Evolutionary conservation across 2,113 vertebrate species (phyloP).

Genomic region (Sapayoa aenigma): DNA sequence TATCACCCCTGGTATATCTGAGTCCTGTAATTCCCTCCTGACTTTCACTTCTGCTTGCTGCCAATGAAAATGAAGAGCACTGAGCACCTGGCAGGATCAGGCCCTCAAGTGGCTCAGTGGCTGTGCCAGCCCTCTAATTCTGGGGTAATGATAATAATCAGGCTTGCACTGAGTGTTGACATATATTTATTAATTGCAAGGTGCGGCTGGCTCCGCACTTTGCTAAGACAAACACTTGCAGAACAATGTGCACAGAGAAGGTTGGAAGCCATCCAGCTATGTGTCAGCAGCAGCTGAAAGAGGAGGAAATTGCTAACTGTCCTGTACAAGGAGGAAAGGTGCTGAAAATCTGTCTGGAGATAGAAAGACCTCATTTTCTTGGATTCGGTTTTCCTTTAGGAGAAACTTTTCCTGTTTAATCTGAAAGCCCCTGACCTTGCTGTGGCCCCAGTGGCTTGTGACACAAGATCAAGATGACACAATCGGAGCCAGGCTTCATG

Average conservation of each 20-base stretch:
- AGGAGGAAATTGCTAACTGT: slow-evolving; percentile 29
- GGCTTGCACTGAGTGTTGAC: slow-evolving; percentile 51
- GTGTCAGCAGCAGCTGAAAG: slow-evolving; percentile 50
- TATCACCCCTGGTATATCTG: background rate
- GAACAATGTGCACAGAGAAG: slow-evolving; percentile 43
- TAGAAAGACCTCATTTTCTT: background rate
- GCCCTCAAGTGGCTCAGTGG: background rate
- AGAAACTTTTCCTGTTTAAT: background rate
- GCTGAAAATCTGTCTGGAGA: background rate
- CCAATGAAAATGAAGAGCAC: background rate
- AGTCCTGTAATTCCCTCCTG: background rate
- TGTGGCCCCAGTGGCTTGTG: background rate
- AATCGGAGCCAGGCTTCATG: background rate
- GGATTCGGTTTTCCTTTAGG: background rate
- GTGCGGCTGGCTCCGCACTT: slow-evolving; percentile 46
- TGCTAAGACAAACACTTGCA: slow-evolving; percentile 48
- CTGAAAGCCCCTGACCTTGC: background rate
- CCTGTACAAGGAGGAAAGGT: background rate
- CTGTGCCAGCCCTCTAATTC: slow-evolving; percentile 52
- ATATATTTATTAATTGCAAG: slow-evolving; percentile 72
- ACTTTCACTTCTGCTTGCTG: background rate
- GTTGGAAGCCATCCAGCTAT: slow-evolving; percentile 50
- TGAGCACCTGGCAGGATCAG: slow-evolving; percentile 36
- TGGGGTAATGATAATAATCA: slow-evolving; percentile 51
- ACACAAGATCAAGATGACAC: slow-evolving; percentile 22